Evolutionary conservation across 1,140 invertebrate species (phyloP).

Genomic region (Drosophila albomicans): DNA sequence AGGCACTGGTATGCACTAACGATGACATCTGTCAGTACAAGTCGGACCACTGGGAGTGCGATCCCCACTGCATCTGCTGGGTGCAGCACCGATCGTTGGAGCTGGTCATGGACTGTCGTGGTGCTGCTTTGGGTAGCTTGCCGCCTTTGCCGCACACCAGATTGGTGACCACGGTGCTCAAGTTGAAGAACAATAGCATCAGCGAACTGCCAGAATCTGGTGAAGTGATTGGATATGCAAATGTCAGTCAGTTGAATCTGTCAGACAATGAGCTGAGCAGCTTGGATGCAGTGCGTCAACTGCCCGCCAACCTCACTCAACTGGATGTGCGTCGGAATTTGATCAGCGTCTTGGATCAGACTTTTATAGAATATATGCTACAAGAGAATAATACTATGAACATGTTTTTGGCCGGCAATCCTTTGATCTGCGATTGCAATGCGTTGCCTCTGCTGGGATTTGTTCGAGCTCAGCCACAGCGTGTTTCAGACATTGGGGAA

Average conservation of each 20-base stretch:
- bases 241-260: constrained; percentile 85
- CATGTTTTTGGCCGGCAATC: constrained; percentile 87
- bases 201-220: constrained; percentile 78
- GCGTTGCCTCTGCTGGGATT: constrained; percentile 86
- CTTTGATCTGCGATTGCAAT: constrained; percentile 88
- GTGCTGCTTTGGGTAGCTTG: constrained; percentile 68
- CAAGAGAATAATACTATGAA: constrained; percentile 62
- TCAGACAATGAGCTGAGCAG: constrained; percentile 86
- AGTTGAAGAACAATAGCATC: constrained; percentile 86
- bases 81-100: constrained; percentile 79
- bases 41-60: constrained; percentile 80
- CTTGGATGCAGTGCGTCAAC: constrained; percentile 66
- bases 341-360: constrained; percentile 81
- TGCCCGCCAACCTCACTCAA: constrained; percentile 73
- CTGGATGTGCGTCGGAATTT: constrained; percentile 87
- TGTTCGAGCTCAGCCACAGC: constrained; percentile 85
- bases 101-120: constrained; percentile 86
- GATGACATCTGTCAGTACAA: constrained; percentile 76
- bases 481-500: constrained; percentile 75
- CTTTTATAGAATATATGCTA: constrained; percentile 80
- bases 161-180: constrained; percentile 81
- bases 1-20: constrained; percentile 83
- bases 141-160: constrained; percentile 73
- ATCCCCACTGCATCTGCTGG: constrained; percentile 85
- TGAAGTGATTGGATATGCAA: constrained; percentile 75